phyloP scores from a whole-genome alignment of 1,140 invertebrate species.

The Drosophila sp. region DNA sequence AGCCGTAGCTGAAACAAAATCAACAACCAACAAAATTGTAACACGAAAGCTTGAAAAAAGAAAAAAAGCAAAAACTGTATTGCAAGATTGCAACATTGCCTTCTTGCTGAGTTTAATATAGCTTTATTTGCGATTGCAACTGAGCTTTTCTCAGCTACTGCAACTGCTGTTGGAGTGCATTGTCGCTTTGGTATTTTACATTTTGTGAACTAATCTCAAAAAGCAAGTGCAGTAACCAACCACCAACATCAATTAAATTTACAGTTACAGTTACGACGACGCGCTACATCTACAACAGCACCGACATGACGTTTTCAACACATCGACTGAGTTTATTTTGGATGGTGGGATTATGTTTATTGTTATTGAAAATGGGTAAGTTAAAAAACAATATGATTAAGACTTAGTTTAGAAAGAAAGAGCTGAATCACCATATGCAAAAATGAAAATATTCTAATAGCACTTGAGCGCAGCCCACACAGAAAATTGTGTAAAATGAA shows the following conservation, averaged over 20 bases:
- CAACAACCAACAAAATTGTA: constrained; percentile 58
- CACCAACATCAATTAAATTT: constrained; percentile 60
- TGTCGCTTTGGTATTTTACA: constrained; percentile 59
- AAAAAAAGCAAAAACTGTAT: constrained; percentile 64
- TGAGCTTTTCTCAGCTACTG: constrained; percentile 51
- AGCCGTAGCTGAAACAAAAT: constrained; percentile 22
- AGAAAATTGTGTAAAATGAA: not conserved
- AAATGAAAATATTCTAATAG: constrained; percentile 26
- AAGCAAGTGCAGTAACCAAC: constrained; percentile 46
- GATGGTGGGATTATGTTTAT: constrained; percentile 66
- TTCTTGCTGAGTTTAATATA: constrained; percentile 47
- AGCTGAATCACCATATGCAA: constrained; percentile 30
- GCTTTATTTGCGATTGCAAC: constrained; percentile 64
- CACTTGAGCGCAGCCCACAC: not conserved
- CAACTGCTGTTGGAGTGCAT: constrained; percentile 20
- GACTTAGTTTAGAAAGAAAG: not conserved
- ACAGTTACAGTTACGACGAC: constrained; percentile 71
- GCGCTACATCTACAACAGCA: constrained; percentile 56
- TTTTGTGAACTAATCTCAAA: constrained; percentile 72
- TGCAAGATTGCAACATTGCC: constrained; percentile 69
- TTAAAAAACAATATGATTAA: not conserved
- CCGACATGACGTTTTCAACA: constrained; percentile 63
- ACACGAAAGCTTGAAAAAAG: constrained; percentile 51
- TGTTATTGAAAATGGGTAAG: constrained; percentile 67
- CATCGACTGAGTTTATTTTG: constrained; percentile 57